Evolutionary conservation across 1,140 invertebrate species (phyloP).

Genomic region (Solen grandis): DNA sequence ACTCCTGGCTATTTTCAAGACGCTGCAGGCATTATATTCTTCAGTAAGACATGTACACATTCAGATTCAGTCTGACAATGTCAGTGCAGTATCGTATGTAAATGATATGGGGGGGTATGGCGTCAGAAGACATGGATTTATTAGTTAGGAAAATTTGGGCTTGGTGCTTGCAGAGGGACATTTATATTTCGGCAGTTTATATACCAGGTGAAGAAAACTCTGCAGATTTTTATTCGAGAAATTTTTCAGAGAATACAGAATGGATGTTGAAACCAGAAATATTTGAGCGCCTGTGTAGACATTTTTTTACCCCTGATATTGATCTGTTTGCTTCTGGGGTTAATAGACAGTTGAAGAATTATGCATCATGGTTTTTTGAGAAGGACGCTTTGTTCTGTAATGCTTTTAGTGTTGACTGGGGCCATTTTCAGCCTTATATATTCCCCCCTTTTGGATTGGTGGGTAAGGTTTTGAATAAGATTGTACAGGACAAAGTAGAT

Average conservation of each 20-base stretch:
- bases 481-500: constrained; percentile 12
- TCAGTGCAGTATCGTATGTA: constrained; percentile 47
- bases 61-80: constrained; percentile 43
- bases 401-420: constrained; percentile 18
- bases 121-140: background rate
- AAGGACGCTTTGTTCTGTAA: background rate
- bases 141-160: constrained; percentile 41
- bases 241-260: constrained; percentile 18
- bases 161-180: constrained; percentile 45
- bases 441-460: constrained; percentile 23
- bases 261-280: constrained; percentile 36
- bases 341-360: constrained; percentile 1
- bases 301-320: constrained; percentile 21
- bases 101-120: constrained; percentile 39
- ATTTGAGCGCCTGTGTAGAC: constrained; percentile 21
- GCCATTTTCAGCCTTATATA: background rate
- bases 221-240: constrained; percentile 51
- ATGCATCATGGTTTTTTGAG: constrained; percentile 26
- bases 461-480: constrained; percentile 4
- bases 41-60: constrained; percentile 9
- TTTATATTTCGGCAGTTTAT: constrained; percentile 34
- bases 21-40: constrained; percentile 16
- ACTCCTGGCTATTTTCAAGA: constrained; percentile 30
- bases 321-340: constrained; percentile 30
- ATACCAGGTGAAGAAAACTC: constrained; percentile 25